A percentile compares a stretch with the other conserved stretches of the same genome.
These are phyloP conservation scores for Emberiza fucata DNA, from an alignment of 2,113 vertebrate species.

Conservation along the genomic window DNA sequence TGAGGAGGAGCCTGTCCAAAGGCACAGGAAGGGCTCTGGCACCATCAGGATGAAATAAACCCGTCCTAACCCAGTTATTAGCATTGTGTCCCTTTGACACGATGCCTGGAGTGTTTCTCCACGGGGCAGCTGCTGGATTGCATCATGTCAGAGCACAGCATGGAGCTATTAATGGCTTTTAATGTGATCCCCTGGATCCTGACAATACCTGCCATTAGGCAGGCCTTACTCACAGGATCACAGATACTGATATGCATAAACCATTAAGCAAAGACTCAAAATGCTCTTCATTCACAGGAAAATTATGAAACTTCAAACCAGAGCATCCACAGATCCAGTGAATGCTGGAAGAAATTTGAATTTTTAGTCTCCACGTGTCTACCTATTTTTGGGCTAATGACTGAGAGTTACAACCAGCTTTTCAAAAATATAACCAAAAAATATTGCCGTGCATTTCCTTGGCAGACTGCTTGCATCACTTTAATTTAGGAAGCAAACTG, in stretches of 20 bases:
- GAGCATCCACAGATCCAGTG: background rate
- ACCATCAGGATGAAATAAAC: background rate
- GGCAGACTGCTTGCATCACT: background rate
- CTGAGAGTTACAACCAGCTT: background rate
- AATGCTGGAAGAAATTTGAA: background rate
- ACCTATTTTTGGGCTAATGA: background rate
- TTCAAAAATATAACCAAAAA: background rate
- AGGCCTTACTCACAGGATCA: background rate
- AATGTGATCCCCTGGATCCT: background rate
- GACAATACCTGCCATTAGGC: background rate
- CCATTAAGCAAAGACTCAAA: background rate
- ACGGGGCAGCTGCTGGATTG: background rate
- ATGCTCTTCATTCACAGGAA: background rate
- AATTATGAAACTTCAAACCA: background rate
- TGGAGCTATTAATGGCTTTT: conserved; percentile 5
- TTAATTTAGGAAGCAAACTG: conserved; percentile 4
- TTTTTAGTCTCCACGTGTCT: background rate
- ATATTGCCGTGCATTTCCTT: background rate
- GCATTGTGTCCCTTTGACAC: background rate
- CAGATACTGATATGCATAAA: background rate
- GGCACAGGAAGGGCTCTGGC: background rate
- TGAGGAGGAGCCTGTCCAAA: background rate
- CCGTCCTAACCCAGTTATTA: background rate
- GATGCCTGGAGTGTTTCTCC: background rate
- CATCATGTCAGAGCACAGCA: background rate